Percentiles rank a stretch among this genome's conserved stretches.
These are phyloP conservation scores for Taurulus bubalis DNA, from an alignment of 2,113 vertebrate genomes.

Conservation along the genomic window DNA sequence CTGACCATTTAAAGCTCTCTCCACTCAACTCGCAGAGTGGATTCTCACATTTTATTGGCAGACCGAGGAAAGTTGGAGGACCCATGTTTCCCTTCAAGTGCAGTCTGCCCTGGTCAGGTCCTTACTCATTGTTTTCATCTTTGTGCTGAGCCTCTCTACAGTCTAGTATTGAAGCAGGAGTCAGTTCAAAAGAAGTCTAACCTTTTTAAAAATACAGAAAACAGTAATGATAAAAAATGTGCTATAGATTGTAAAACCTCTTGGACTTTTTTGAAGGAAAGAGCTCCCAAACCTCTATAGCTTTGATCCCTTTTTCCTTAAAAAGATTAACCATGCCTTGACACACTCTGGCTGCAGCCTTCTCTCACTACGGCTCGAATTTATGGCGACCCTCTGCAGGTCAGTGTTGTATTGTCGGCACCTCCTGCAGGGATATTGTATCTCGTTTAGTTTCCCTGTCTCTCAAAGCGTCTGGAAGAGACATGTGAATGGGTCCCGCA, in stretches of 20 bases:
- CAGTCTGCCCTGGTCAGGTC: constrained; percentile 35
- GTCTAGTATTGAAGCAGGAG: constrained; percentile 20
- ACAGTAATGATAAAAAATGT: constrained; percentile 61
- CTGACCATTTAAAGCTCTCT: constrained; percentile 66
- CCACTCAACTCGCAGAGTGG: constrained; percentile 50
- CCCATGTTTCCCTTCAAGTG: constrained; percentile 61
- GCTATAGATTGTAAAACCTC: constrained; percentile 63
- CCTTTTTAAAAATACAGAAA: constrained; percentile 24
- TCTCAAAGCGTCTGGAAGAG: constrained; percentile 52
- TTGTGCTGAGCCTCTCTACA: constrained; percentile 38
- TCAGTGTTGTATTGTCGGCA: constrained; percentile 56
- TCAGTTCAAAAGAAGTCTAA: constrained; percentile 55
- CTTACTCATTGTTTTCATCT: constrained; percentile 64
- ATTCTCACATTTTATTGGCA: constrained; percentile 73
- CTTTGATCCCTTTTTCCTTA: constrained; percentile 64
- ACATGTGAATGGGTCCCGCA: constrained; percentile 47
- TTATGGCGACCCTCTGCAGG: constrained; percentile 70
- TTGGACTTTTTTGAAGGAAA: constrained; percentile 37
- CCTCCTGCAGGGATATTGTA: constrained; percentile 76
- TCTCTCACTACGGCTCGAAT: constrained; percentile 61
- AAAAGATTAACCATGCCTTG: constrained; percentile 66
- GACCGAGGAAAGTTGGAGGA: constrained; percentile 52
- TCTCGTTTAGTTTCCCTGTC: constrained; percentile 51
- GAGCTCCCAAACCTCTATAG: constrained; percentile 37
- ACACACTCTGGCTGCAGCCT: constrained; percentile 50